phyloP scores from a whole-genome alignment of 2,113 vertebrate species.

The Orthonyx spaldingii region DNA sequence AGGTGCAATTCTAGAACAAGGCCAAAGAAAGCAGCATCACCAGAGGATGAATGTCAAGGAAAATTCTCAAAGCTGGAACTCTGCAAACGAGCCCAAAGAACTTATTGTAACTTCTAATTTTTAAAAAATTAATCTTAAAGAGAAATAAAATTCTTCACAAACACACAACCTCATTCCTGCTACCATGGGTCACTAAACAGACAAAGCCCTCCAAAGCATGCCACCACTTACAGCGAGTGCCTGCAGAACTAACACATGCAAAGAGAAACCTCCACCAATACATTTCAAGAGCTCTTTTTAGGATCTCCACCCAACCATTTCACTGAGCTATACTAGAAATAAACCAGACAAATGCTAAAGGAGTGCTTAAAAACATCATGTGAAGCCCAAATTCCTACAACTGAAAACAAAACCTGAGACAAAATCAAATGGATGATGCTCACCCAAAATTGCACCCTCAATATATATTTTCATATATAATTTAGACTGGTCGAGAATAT shows the following conservation, averaged over 20 bases:
- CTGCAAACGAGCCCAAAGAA: background rate
- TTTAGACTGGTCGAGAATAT: background rate
- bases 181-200: background rate
- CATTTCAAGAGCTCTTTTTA: background rate
- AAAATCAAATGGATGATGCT: background rate
- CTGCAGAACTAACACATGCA: background rate
- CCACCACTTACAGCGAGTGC: rapidly evolving
- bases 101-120: background rate
- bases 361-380: background rate
- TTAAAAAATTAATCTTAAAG: background rate
- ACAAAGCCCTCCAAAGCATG: background rate
- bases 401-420: background rate
- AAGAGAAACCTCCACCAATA: background rate
- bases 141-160: background rate
- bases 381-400: background rate
- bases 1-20: background rate
- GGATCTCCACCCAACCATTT: background rate
- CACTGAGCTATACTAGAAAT: background rate
- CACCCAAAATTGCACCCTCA: background rate
- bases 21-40: background rate
- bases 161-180: background rate
- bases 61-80: background rate
- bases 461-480: background rate
- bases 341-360: background rate
- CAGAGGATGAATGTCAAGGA: background rate